Base-by-base conservation (phyloP, 1,140 invertebrate genomes). In the Camponotus pennsylvanicus region DNA sequence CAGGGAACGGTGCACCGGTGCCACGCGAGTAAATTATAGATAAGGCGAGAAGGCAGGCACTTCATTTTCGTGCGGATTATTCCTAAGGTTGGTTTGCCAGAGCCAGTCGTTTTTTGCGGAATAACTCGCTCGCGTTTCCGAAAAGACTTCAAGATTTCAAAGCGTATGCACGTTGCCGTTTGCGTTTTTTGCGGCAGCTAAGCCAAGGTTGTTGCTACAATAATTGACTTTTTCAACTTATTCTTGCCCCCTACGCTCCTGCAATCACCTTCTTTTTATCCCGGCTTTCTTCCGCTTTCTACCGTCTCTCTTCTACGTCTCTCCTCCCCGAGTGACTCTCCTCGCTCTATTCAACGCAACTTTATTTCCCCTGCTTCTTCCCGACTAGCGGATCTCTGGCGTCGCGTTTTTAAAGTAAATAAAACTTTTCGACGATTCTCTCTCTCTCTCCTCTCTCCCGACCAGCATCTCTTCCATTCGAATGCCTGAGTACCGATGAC, bases 321-420 rank as follows among this genome's bases (percentile, higher is more conserved):
- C 9, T 45, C 27, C 21, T 2, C 67, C 45, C 0, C 37, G 40
- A 49, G 18, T 21, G 15, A 32, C 52, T 69, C 64, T 57, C 57
- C 59, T 61, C 64, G 27, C 70, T 27, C 78, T 59, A 84, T 80
- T 87, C 86, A 73, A 37, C 78, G 52, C 45, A 90, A 90, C 86
- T 90, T 90, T 90, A 90, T 90, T 90, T 90, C 71, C 75, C 73
- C 67, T 78, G 52, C 86, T 64, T 82, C 40, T 8, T 63, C 32
- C 42, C 55, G 34, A 75, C 89, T 73, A 78, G 61, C 73, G 77
- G 89, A 88, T 90, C 86, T 83, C 83, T 90, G 89, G 89, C 89
- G 88, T 86, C 89, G 86, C 89, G 86, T 85, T 90, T 90, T 90
- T 90, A 71, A 78, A 90, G 89, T 84, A 90, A 90, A 90, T 90